Evolutionary conservation across 2,797 vertebrate species (phyloP).

Genomic region (Esox lucius): DNA sequence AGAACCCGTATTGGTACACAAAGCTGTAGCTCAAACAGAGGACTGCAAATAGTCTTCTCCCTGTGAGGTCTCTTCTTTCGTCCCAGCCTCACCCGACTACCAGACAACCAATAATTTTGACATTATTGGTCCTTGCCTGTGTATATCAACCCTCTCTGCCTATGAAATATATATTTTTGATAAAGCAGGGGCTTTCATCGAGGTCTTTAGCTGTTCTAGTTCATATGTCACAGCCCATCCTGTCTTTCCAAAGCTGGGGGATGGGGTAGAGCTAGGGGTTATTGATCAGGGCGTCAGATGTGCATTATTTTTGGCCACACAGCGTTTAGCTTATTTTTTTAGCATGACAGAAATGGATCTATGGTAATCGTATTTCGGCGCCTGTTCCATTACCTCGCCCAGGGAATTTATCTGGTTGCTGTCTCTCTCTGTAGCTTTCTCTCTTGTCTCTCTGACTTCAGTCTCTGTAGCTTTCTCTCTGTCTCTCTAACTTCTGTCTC

Average conservation of each 20-base stretch:
- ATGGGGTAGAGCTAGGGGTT: slow-evolving; percentile 30
- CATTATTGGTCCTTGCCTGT: slow-evolving; percentile 53
- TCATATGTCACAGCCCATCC: slow-evolving; percentile 30
- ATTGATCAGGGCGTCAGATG: slow-evolving; percentile 63
- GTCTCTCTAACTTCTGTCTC: slow-evolving; percentile 14
- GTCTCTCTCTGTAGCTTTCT: slow-evolving; percentile 16
- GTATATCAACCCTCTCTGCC: slow-evolving; percentile 59
- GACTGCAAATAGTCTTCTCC: neutral
- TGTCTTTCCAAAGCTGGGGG: slow-evolving; percentile 20
- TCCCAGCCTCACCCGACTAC: slow-evolving; percentile 36
- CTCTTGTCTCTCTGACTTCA: slow-evolving; percentile 17
- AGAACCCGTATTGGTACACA: neutral
- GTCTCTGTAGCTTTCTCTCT: slow-evolving; percentile 14
- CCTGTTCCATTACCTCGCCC: slow-evolving; percentile 64
- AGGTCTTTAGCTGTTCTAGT: slow-evolving; percentile 60
- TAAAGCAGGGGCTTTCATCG: slow-evolving; percentile 65
- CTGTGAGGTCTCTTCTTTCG: slow-evolving; percentile 29
- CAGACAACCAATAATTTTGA: slow-evolving; percentile 58
- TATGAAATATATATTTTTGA: slow-evolving; percentile 69
- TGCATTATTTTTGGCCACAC: slow-evolving; percentile 62
- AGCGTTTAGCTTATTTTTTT: slow-evolving; percentile 50
- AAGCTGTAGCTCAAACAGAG: neutral
- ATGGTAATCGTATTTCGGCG: slow-evolving; percentile 76
- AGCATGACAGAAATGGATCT: slow-evolving; percentile 73
- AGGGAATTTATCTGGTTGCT: slow-evolving; percentile 38